Evolutionary conservation across 2,888 invertebrate genomes (phyloP).

Genomic region (Alviniconcha strummeri): DNA sequence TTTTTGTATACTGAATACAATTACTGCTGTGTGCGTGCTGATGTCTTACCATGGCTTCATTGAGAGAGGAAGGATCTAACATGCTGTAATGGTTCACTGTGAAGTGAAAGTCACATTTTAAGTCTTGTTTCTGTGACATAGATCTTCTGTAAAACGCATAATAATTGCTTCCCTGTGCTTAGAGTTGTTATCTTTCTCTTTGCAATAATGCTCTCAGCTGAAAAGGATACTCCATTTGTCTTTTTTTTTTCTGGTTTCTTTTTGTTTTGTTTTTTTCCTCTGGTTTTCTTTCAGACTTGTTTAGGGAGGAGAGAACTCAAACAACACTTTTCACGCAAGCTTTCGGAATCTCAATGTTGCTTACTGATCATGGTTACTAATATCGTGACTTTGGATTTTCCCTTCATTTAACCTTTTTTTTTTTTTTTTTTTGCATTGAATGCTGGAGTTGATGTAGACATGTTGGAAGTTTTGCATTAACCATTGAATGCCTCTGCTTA

Average conservation of each 20-base stretch:
- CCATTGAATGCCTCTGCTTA: slow-evolving; percentile 28
- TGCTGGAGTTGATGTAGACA: slow-evolving; percentile 12
- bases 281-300: background rate
- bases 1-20: slow-evolving; percentile 22
- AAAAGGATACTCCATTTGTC: too few species aligned
- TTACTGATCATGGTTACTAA: slow-evolving; percentile 16
- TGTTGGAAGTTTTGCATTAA: slow-evolving; percentile 18
- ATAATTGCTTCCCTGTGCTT: too few species aligned
- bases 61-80: background rate
- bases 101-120: too few species aligned
- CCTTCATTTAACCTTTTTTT: background rate
- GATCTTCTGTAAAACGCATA: too few species aligned
- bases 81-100: too few species aligned
- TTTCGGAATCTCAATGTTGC: slow-evolving; percentile 20
- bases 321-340: background rate
- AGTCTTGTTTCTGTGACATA: too few species aligned
- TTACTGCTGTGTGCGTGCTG: slow-evolving; percentile 3
- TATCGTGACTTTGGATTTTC: background rate
- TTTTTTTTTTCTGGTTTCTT: background rate
- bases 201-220: too few species aligned
- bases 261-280: background rate
- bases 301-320: background rate
- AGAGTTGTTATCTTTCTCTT: too few species aligned
- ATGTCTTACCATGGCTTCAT: background rate
- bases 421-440: background rate